phyloP scores from a whole-genome alignment of 2,113 vertebrate species.

The Ivindomyrus marchei region DNA sequence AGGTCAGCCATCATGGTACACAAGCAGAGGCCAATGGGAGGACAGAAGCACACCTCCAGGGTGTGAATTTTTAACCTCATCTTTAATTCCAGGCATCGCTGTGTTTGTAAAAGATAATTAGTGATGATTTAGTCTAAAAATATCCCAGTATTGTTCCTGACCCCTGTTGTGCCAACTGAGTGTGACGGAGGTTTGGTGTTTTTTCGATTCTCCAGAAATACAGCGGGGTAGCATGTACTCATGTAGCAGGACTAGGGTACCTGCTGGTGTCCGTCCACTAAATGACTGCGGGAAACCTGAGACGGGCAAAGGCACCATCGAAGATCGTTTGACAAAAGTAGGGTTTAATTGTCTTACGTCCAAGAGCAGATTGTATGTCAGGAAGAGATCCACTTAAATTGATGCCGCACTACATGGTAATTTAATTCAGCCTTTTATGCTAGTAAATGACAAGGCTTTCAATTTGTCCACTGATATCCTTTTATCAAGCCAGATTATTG shows the following conservation, averaged over 20 bases:
- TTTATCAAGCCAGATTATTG: not conserved
- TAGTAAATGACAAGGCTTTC: not conserved
- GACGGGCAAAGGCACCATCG: not conserved
- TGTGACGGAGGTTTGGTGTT: not conserved
- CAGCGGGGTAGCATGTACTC: not conserved
- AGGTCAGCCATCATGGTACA: not conserved
- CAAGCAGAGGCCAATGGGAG: not conserved
- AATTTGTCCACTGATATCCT: not conserved
- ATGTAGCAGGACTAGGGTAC: not conserved
- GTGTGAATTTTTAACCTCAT: slow-evolving; percentile 5
- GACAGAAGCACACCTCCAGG: not conserved
- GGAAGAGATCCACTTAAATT: slow-evolving; percentile 7
- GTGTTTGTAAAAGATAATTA: slow-evolving; percentile 4
- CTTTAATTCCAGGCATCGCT: not conserved
- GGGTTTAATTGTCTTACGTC: not conserved
- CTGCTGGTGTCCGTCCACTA: not conserved
- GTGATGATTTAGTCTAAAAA: slow-evolving; percentile 9
- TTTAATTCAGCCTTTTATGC: not conserved
- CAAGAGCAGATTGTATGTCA: slow-evolving; percentile 13
- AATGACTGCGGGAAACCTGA: not conserved
- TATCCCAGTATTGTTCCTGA: not conserved
- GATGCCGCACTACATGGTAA: not conserved
- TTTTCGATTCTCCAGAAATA: not conserved
- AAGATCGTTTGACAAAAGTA: slow-evolving; percentile 1
- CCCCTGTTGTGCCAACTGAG: not conserved